Evolutionary conservation across 2,797 vertebrate species (phyloP).

Genomic region (Serranus cabrilla): DNA sequence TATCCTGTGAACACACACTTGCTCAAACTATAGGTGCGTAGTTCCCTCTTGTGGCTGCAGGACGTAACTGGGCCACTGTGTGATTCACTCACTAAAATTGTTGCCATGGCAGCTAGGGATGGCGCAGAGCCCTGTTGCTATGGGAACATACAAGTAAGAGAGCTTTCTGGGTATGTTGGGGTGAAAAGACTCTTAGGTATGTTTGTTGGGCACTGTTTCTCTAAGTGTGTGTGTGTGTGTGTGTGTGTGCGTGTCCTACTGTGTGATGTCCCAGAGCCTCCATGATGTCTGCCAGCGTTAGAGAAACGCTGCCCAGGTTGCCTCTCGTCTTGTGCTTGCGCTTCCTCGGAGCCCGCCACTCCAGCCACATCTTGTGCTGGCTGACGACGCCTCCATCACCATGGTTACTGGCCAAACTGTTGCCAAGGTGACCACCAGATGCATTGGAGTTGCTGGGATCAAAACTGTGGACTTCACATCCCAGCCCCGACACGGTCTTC

Average conservation of each 20-base stretch:
- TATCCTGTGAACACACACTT: not conserved
- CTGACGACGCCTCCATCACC: conserved; percentile 72
- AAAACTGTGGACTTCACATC: conserved; percentile 86
- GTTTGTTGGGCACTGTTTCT: conserved; percentile 73
- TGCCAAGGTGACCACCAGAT: conserved; percentile 78
- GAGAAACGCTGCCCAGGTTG: conserved; percentile 72
- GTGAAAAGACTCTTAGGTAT: conserved; percentile 77
- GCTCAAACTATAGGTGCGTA: conserved; percentile 50
- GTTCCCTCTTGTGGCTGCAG: conserved; percentile 80
- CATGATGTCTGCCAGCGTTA: conserved; percentile 84
- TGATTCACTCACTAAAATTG: conserved; percentile 75
- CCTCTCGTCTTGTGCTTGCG: conserved; percentile 65
- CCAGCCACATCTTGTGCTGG: conserved; percentile 85
- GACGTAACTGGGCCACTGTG: conserved; percentile 67
- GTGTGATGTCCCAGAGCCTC: conserved; percentile 81
- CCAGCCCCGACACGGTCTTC: conserved; percentile 72
- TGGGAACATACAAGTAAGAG: conserved; percentile 80
- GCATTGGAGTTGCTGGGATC: conserved; percentile 79
- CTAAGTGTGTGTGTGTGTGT: conserved; percentile 32
- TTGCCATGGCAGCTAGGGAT: conserved; percentile 86
- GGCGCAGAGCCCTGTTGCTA: conserved; percentile 86
- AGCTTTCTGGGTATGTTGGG: conserved; percentile 75
- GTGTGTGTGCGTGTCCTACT: conserved; percentile 61
- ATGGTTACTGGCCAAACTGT: conserved; percentile 79
- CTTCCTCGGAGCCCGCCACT: conserved; percentile 80